Percentiles rank a stretch among this genome's conserved stretches.
These are phyloP conservation scores for Chelonus insularis DNA, from an alignment of 1,140 invertebrate species.

Conservation along the genomic window DNA sequence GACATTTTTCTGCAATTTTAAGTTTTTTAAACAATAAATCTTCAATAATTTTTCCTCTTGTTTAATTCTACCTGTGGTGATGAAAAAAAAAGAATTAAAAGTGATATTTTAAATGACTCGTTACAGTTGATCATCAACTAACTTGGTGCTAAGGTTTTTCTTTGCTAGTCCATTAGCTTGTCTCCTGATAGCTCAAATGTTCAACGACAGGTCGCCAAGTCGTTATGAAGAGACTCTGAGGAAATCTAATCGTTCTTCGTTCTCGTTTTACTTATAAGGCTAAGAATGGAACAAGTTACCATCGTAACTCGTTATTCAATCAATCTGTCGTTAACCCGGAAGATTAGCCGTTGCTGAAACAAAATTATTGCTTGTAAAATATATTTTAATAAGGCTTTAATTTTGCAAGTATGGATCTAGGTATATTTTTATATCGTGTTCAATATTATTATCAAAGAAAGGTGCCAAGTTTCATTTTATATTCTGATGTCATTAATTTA, in stretches of 20 bases:
- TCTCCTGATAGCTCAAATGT: constrained; percentile 1
- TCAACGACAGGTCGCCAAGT: background rate
- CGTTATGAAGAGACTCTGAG: background rate
- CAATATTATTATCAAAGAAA: too few species aligned
- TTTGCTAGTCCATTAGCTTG: background rate
- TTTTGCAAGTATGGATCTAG: background rate
- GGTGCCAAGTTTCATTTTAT: too few species aligned
- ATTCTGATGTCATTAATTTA: too few species aligned
- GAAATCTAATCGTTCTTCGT: constrained; percentile 8
- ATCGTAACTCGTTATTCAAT: constrained; percentile 16
- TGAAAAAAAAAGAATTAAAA: too few species aligned
- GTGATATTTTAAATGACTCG: constrained; percentile 16
- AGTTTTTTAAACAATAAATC: too few species aligned
- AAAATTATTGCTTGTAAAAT: background rate
- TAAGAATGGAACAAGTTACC: background rate
- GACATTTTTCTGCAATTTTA: too few species aligned
- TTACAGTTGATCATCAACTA: background rate
- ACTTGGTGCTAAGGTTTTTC: background rate
- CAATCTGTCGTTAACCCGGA: background rate
- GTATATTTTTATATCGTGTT: background rate
- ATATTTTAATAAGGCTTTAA: background rate
- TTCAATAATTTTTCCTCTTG: too few species aligned
- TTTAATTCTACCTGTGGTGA: too few species aligned
- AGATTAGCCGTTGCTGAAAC: background rate
- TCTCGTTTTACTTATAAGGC: constrained; percentile 6